Evolutionary conservation across 2,797 vertebrate genomes (phyloP).

Genomic region (Petrocephalus schoutedeni): DNA sequence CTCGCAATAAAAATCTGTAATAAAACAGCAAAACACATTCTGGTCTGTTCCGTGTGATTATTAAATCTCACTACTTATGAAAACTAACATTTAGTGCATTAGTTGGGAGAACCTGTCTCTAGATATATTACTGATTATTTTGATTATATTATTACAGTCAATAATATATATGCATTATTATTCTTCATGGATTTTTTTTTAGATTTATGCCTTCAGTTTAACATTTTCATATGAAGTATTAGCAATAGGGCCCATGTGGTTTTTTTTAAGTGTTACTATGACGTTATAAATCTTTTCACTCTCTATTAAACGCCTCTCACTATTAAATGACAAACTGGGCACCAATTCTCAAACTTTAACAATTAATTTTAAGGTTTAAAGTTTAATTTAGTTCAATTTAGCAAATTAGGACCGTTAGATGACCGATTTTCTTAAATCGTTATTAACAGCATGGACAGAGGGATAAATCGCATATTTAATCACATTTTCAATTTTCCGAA

Average conservation of each 20-base stretch:
- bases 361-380: no score
- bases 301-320: not conserved
- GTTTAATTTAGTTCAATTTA: no score
- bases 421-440: not conserved
- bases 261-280: not conserved
- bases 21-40: constrained; percentile 35
- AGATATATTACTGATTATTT: not conserved
- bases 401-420: not conserved
- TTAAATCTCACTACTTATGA: not conserved
- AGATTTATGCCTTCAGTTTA: not conserved
- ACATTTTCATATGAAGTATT: not conserved
- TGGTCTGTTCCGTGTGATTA: not conserved
- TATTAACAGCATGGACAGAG: not conserved
- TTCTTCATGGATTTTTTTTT: not conserved
- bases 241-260: not conserved
- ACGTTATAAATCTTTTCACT: not conserved
- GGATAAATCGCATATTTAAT: not conserved
- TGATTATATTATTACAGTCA: no score
- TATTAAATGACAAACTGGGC: not conserved
- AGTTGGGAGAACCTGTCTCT: not conserved
- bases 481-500: not conserved
- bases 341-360: not conserved
- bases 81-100: not conserved
- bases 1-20: constrained; percentile 76
- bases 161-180: not conserved